A percentile compares a stretch with the other conserved stretches of the same genome.
Evolutionary conservation across 2,113 vertebrate genomes (phyloP).

Genomic region (Hiodon tergisus): DNA sequence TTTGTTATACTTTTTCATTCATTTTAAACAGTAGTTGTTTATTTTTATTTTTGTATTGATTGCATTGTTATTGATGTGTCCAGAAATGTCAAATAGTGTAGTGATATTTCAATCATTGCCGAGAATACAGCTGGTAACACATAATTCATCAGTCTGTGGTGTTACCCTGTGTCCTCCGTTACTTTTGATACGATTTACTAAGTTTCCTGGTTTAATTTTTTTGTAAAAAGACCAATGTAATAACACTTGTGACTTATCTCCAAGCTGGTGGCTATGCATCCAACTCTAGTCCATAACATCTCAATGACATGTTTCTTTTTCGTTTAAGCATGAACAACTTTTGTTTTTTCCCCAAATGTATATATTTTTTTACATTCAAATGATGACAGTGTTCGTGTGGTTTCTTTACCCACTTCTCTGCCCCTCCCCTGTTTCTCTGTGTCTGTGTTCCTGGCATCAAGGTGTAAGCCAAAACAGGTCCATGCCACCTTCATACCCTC

Average conservation of each 20-base stretch:
- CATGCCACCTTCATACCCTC: slow-evolving; percentile 94
- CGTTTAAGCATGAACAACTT: slow-evolving; percentile 13
- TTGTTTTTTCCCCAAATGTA: background rate
- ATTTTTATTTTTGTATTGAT: slow-evolving; percentile 49
- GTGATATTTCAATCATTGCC: slow-evolving; percentile 58
- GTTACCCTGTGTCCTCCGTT: background rate
- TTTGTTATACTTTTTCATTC: slow-evolving; percentile 33
- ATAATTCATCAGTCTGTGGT: slow-evolving; percentile 5
- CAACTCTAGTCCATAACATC: background rate
- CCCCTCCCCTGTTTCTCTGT: slow-evolving; percentile 28
- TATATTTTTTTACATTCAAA: slow-evolving; percentile 3
- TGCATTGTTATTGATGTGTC: slow-evolving; percentile 33
- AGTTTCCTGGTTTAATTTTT: too few relatives aligned
- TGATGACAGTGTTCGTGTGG: slow-evolving; percentile 2
- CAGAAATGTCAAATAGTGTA: slow-evolving; percentile 43
- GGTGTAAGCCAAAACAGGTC: slow-evolving; percentile 90
- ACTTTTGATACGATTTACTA: background rate
- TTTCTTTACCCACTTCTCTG: background rate
- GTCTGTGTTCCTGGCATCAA: slow-evolving; percentile 37
- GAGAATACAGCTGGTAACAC: slow-evolving; percentile 30
- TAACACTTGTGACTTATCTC: too few relatives aligned
- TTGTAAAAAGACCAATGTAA: too few relatives aligned
- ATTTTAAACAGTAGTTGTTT: background rate
- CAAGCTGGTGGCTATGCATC: too few relatives aligned
- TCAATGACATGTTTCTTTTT: slow-evolving; percentile 7